Base-by-base conservation (phyloP, 2,888 invertebrate species). In the Phengaris alcon region DNA sequence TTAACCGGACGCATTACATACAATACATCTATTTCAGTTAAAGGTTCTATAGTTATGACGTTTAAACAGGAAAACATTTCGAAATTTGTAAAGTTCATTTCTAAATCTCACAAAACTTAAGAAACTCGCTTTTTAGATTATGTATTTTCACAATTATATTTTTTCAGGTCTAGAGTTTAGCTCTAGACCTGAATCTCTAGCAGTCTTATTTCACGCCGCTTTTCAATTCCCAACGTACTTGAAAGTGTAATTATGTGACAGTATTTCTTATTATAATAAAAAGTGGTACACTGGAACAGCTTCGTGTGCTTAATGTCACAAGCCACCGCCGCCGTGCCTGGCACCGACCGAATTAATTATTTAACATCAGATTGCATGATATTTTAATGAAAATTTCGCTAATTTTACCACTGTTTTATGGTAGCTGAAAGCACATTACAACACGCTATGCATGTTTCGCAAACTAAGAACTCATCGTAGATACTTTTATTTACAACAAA, bases 321-420 rank as follows among this genome's bases (percentile, higher is more conserved):
- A 22, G 70, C 70, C 70, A 70, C 22, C 59, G 22, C 52, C 22
- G 70, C 15, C 46, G 75, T 69, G 57, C 75, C 75, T 52, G 75
- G 75, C 35, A 75, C 75, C 15, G 68, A 55, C 68, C 46, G 55
- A 75, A 75, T 75, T 75, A 75, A 75, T 54, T 69, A 55, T 75
- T 69, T 54, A 44, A 68, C 46, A 75, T 75, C 69, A 35, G 55
- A 57, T 75, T 69, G 75, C 75, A 75, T 57, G 75, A 75, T 54
- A 69, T 55, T 69, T 68, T 74, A 74, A 68, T 75, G 75, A 54
- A 55, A 54, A 55, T 55, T 69, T 55, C n/a, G 72, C 72, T 72
- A 72, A 54, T 72, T 72, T 54, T 52, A 51, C 52, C 22, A 52
- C 35, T 52, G 52, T 72, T 52, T 52, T 51, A 70, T 51, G 48